A percentile compares a stretch with the other conserved stretches of the same genome.
These are phyloP conservation scores for Sebastes oblongus DNA, from an alignment of 2,797 vertebrate genomes.

Conservation along the genomic window DNA sequence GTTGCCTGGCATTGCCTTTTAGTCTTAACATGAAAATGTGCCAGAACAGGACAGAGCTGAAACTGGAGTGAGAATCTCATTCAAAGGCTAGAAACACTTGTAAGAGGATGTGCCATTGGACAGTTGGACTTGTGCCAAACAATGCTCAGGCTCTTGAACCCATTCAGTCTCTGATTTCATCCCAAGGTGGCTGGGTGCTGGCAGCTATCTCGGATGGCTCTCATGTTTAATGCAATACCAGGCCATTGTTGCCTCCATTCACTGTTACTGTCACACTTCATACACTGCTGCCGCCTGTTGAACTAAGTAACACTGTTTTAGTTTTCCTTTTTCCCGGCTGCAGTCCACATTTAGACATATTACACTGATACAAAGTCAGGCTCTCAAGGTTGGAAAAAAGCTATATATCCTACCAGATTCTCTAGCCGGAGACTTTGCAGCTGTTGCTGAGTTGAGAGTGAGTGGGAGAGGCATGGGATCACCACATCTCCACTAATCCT, in stretches of 20 bases:
- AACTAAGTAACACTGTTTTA: constrained; percentile 7
- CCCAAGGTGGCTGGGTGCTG: constrained; percentile 43
- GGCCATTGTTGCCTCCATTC: constrained; percentile 43
- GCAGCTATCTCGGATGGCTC: constrained; percentile 42
- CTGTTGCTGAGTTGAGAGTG: constrained; percentile 63
- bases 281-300: constrained; percentile 38
- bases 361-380: constrained; percentile 16
- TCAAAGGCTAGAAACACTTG: constrained; percentile 59
- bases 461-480: constrained; percentile 62
- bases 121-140: constrained; percentile 48
- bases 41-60: constrained; percentile 51
- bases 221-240: constrained; percentile 69
- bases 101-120: constrained; percentile 52
- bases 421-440: constrained; percentile 55
- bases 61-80: constrained; percentile 52
- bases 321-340: constrained; percentile 7
- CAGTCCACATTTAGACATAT: constrained; percentile 14
- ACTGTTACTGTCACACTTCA: constrained; percentile 52
- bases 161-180: constrained; percentile 66
- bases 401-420: constrained; percentile 42
- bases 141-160: constrained; percentile 32
- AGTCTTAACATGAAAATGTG: constrained; percentile 59
- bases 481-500: constrained; percentile 72
- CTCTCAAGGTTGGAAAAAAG: constrained; percentile 31
- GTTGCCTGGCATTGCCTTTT: constrained; percentile 40